Evolutionary conservation across 2,113 vertebrate genomes (phyloP).

Genomic region (Cepphus grylle): DNA sequence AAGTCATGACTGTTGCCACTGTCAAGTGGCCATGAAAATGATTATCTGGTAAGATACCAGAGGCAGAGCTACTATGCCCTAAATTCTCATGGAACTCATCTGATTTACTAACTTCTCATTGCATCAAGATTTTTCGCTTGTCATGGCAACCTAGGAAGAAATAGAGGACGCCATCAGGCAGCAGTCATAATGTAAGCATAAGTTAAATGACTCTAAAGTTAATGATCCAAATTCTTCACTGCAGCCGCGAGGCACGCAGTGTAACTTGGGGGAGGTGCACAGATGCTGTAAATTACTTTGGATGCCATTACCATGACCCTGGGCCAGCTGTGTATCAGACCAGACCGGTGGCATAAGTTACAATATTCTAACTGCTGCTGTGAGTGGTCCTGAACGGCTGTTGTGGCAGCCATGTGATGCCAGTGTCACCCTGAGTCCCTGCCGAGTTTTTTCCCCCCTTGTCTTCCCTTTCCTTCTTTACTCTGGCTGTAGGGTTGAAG

Average conservation of each 20-base stretch:
- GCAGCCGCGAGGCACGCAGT: not conserved
- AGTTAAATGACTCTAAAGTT: conserved; percentile 41
- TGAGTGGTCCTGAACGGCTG: not conserved
- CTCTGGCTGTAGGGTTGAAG: not conserved
- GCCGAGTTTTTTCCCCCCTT: not conserved
- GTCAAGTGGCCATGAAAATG: not conserved
- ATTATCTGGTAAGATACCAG: not conserved
- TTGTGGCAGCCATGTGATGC: not conserved
- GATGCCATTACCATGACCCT: not conserved
- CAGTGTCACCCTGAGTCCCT: not conserved
- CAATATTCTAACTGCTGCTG: not conserved
- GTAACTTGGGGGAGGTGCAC: not conserved
- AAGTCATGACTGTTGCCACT: conserved; percentile 1
- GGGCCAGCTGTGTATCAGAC: not conserved
- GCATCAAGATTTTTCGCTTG: not conserved
- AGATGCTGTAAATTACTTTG: conserved; percentile 40
- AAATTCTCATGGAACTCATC: not conserved
- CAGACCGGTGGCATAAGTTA: not conserved
- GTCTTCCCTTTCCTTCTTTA: not conserved
- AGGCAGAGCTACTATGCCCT: not conserved
- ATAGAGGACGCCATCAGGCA: not conserved
- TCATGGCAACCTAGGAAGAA: conserved; percentile 21
- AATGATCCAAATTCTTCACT: conserved; percentile 27
- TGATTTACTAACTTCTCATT: not conserved
- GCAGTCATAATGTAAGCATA: conserved; percentile 30